Evolutionary conservation across 2,888 invertebrate species (phyloP), one percentile per base, ranked within the genome.

Genomic region (Agrochola macilenta): DNA sequence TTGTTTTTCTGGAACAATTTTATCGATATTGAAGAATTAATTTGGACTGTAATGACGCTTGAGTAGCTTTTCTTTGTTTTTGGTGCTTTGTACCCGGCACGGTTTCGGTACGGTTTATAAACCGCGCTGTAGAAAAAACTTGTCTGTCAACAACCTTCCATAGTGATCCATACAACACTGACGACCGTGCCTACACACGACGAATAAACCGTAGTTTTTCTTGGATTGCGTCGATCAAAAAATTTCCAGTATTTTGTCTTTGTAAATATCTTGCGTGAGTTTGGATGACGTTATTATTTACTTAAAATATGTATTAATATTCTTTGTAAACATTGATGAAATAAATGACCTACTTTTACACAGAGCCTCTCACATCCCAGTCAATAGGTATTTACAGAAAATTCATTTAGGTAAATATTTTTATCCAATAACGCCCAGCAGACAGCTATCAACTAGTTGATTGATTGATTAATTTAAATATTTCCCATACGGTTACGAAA

Each of bases 1-100:
- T 72, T 79, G 79, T 89, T 84, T 81, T 82, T 78, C 82, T 73
- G 57, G 57, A 68, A 82, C 69, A 71, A 69, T 73, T 82, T 79
- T 74, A 73, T 78, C 64, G 74, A 78, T 85, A 77, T 76, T 60
- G 26, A 39, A 23, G 57, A 61, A 75, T 73, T 76, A 43, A 46
- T 82, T 82, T 82, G 43, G 61, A 57, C 5, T 57, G 63, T 70
- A 79, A 60, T 68, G 61, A 54, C 20, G 69, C 65, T 26, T 49
- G 46, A 54, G 9, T 43, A 39, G 52, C 23, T 35, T 57, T 82
- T 82, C 17, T 46, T 64, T 58, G 12, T 17, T 49, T 54, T n/a
- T 69, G 11, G 17, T 26, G 26, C 20, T 52, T 52, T 52, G 20
- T 52, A 20, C 49, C 7, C 49, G 49, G 8, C 23, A 52, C 23